Base-by-base conservation (phyloP, 2,113 vertebrate genomes). In the Formicarius rufipectus region DNA sequence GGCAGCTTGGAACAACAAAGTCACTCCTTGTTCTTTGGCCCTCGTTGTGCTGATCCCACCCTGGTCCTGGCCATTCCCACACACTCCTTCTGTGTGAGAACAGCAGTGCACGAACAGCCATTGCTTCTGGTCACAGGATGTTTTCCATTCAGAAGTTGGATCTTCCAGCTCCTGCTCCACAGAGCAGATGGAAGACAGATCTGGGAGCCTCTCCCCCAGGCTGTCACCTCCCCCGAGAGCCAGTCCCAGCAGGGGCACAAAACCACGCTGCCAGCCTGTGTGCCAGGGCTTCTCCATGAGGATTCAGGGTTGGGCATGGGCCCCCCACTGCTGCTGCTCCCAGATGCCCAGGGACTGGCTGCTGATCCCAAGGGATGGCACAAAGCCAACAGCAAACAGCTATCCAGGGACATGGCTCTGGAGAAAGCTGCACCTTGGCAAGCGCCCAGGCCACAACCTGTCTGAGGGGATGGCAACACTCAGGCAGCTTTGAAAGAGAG, bases 271-370 rank as follows among this genome's bases (percentile, higher is more conserved):
- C 78, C 85, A 88, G 72, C 50, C 53, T 53, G 79, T 58, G 59
- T 0, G 0, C 1, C 19, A 76, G 47, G 25, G 69, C 75, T 67
- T n/a, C 12, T n/a, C 14, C 0, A 0, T 5, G 31, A 58, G 3
- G 21, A 35, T 3, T 18, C 3, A 10, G 44, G 49, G 74, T 52
- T 73, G 75, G 75, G 40, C 3, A 0, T 0, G 0, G 47, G 31
- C 59, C 89, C 50, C 40, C 72, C 19, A 37, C 81, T 62, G 23
- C 72, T 52, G 50, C 88, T 89, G 30, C 28, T 84, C 69, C 66
- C 37, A 2, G 37, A 79, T n/a, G 74, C 33, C 56, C 50, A 58
- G 39, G 59, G 52, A 27, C 35, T 8, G 3, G 45, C 45, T 68
- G 71, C 49, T 49, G 31, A 93, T 58, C 72, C 68, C 62, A 71